Base-by-base conservation (phyloP, 2,113 vertebrate genomes). In the Micronycteris hirsuta region DNA sequence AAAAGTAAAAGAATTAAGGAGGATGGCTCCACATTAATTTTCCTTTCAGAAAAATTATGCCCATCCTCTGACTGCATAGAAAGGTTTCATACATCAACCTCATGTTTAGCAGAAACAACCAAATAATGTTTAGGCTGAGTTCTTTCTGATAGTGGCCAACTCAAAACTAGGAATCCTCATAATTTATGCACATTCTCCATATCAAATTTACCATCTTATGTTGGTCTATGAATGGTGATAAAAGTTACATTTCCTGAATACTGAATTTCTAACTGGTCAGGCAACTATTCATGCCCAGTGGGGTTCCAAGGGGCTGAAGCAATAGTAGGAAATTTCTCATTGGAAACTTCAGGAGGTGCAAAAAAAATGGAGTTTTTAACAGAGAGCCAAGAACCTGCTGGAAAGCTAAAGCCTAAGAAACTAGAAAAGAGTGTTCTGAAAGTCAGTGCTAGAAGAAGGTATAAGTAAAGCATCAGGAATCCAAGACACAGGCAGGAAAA, bases 1-100 rank as follows among this genome's bases (percentile, higher is more conserved):
- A 87, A 95, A 96, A 96, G 71, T 36, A n/a, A 47, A 95, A 93
- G n/a, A 89, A 2, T n/a, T 84, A 47, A 92, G 71, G 31, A 68
- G 33, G 41, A 33, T 24, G 41, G 24, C 20, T 91, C 36, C 17
- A 31, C 10, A 52, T 90, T 92, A 80, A 84, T 81, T 95, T 95
- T 68, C 43, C n/a, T 15, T 74, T 94, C 86, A 56, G 36, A 90
- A 93, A 97, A 96, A 58, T 33, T 86, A 85, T 47, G 15, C 28
- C 19, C 20, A 95, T 95, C 89, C 63, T n/a, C 43, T 80, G 38
- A n/a, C 71, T 83, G 9, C 7, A 41, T 3, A 89, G 43, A 90
- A 94, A 38, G 10, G 3, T 89, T 93, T 97, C 83, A 81, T 63
- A 87, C 36, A 90, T 74, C 58, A 89, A 67, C 19, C 11, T 76